Evolutionary conservation across 2,888 invertebrate genomes (phyloP).

Genomic region (Agonopterix alstromeriana): DNA sequence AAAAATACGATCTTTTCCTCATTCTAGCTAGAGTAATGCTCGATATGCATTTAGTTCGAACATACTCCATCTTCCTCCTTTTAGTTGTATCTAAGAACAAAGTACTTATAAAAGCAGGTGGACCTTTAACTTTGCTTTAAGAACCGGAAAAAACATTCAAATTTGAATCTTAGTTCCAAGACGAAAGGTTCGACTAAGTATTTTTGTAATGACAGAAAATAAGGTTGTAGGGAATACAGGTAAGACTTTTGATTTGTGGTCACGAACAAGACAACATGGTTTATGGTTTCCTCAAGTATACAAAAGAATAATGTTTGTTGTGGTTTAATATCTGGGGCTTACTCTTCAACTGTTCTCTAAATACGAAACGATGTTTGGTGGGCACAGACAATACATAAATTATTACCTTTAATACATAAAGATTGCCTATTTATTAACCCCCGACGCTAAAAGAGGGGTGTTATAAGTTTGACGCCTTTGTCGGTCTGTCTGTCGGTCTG

Average conservation of each 20-base stretch:
- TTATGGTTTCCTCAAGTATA: slow-evolving; percentile 58
- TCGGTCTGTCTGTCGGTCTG: no score
- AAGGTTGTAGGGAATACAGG: slow-evolving; percentile 33
- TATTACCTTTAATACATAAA: no score
- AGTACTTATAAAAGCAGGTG: slow-evolving; percentile 18
- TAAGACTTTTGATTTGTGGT: slow-evolving; percentile 63
- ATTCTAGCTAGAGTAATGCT: no score
- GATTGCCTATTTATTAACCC: no score
- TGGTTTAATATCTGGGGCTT: slow-evolving; percentile 17
- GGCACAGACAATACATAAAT: no score
- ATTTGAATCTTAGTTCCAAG: slow-evolving; percentile 8
- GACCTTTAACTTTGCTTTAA: slow-evolving; percentile 3
- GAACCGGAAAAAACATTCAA: slow-evolving; percentile 4
- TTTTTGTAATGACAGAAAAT: slow-evolving; percentile 10
- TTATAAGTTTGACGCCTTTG: no score
- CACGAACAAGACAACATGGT: slow-evolving; percentile 51
- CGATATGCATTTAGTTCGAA: no score
- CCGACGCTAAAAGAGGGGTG: no score
- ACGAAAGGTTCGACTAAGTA: slow-evolving; percentile 12
- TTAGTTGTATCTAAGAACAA: no score
- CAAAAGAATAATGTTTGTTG: slow-evolving; percentile 38
- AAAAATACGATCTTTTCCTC: no score
- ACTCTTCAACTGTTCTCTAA: neutral
- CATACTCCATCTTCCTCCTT: no score
- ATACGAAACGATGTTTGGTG: no score